Conservation (phyloP, 2,888 invertebrate genomes). For the Spilosoma lubricipeda region DNA sequence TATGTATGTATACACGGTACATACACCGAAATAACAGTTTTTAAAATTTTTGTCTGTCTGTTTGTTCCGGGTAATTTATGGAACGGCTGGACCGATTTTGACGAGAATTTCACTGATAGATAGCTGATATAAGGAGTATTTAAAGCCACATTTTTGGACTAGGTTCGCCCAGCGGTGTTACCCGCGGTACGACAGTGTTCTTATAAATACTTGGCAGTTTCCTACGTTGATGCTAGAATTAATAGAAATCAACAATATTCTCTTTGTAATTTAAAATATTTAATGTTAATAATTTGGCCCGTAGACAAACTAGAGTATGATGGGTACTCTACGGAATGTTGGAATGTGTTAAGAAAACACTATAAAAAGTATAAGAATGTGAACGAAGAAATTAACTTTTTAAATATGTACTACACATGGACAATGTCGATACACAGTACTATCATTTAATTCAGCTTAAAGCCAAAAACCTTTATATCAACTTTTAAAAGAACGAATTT, state of each 20-base stretch:
- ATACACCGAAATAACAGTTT: too few species aligned
- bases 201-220: not conserved
- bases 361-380: not conserved
- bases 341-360: not conserved
- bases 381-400: not conserved
- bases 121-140: too few species aligned
- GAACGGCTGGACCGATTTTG: too few species aligned
- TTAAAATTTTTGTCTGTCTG: too few species aligned
- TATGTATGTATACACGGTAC: too few species aligned
- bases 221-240: not conserved
- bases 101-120: too few species aligned
- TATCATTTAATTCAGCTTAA: not conserved
- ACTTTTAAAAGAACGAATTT: not conserved
- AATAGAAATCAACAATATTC: not conserved
- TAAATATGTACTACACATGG: not conserved
- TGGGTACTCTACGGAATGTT: not conserved
- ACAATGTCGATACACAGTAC: not conserved
- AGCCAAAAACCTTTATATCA: not conserved
- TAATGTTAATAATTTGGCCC: not conserved
- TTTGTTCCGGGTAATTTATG: too few species aligned
- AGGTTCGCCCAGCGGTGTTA: too few species aligned
- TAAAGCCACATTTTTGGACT: too few species aligned
- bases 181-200: too few species aligned
- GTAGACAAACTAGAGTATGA: not conserved
- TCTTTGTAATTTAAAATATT: not conserved